These are phyloP conservation scores for Epinotia nisella DNA, from an alignment of 2,888 invertebrate species.

Conservation along the genomic window DNA sequence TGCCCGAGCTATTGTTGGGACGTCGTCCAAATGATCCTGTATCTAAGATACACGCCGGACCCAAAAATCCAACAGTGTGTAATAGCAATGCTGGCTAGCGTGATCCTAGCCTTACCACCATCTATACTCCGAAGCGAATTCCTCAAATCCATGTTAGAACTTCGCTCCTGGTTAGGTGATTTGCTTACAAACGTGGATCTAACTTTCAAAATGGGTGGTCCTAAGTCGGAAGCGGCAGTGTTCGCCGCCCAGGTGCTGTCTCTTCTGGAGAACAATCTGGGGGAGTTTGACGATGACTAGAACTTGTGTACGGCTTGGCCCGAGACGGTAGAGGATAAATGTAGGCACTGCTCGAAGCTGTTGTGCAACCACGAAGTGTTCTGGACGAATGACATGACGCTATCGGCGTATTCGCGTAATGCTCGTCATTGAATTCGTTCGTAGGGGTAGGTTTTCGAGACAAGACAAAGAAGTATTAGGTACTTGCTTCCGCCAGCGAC, in stretches of 20 bases:
- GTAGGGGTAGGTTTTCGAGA: not conserved
- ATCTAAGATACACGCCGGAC: constrained; percentile 87
- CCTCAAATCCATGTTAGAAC: constrained; percentile 86
- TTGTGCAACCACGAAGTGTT: constrained; percentile 28
- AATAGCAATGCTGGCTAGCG: constrained; percentile 87
- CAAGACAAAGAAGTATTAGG: not conserved
- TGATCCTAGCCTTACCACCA: constrained; percentile 86
- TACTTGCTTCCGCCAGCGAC: too few relatives aligned
- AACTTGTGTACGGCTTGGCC: constrained; percentile 47
- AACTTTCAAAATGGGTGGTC: constrained; percentile 81
- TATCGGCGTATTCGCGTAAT: not conserved
- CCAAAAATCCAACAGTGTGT: constrained; percentile 87
- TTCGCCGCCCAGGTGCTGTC: constrained; percentile 86
- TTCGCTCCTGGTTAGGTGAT: constrained; percentile 87
- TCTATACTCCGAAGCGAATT: constrained; percentile 85
- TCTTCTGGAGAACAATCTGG: constrained; percentile 80
- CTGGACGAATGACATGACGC: constrained; percentile 23
- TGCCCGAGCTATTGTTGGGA: constrained; percentile 88
- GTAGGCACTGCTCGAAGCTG: constrained; percentile 22
- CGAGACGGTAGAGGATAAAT: constrained; percentile 39
- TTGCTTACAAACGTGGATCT: constrained; percentile 80
- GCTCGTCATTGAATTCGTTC: constrained; percentile 20
- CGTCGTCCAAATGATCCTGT: constrained; percentile 87
- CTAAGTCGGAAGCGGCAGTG: constrained; percentile 86
- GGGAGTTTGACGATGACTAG: constrained; percentile 52